Percentiles rank a stretch among this genome's conserved stretches.
Evolutionary conservation across 2,113 vertebrate species (phyloP).

Genomic region (Eidolon helvum): DNA sequence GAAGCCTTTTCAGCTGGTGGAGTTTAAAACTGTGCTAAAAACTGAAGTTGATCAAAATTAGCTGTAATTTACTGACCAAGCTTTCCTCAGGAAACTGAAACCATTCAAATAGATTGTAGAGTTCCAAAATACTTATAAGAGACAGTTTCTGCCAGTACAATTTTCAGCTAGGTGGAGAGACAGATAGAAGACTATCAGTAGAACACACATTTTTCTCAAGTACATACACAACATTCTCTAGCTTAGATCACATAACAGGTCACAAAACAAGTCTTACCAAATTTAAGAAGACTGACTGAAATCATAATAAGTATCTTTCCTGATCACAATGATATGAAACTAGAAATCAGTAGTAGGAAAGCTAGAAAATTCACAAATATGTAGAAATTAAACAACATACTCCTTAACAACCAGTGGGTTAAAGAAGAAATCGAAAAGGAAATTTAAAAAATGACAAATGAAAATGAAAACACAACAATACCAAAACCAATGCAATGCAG

Average conservation of each 20-base stretch:
- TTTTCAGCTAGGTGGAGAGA: neutral
- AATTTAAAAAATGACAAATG: too few species aligned
- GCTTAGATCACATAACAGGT: neutral
- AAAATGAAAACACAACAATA: too few species aligned
- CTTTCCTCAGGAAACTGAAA: neutral
- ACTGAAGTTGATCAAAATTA: neutral
- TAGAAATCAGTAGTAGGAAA: too few species aligned
- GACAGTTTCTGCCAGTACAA: neutral
- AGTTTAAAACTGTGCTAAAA: neutral
- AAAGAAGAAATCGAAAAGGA: too few species aligned
- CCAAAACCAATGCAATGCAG: too few species aligned
- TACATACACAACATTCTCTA: neutral
- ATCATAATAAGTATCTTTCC: too few species aligned
- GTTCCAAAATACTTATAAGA: neutral
- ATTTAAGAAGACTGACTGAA: neutral
- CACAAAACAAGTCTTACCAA: neutral
- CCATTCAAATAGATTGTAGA: neutral
- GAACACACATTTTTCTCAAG: neutral
- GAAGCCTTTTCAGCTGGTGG: neutral
- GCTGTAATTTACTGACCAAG: neutral
- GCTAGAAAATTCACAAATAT: too few species aligned
- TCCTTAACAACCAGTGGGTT: too few species aligned
- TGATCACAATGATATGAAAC: too few species aligned
- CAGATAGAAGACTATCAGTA: too few species aligned
- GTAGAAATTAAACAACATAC: too few species aligned